Evolutionary conservation across 2,797 vertebrate genomes (phyloP).

Genomic region (Danio kyathit): DNA sequence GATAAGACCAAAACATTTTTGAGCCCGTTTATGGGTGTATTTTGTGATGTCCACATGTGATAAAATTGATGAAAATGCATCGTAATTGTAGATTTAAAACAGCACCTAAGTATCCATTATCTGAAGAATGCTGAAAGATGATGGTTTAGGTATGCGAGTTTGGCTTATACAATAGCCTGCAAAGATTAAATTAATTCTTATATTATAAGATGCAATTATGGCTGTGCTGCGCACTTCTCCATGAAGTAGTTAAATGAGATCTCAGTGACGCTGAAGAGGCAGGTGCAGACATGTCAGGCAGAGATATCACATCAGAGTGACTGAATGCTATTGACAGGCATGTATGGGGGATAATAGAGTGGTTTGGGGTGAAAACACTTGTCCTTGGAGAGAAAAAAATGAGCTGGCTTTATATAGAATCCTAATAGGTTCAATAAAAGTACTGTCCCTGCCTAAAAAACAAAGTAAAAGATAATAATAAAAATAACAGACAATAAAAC

Average conservation of each 20-base stretch:
- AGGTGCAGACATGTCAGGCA: background rate
- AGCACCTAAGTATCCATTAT: background rate
- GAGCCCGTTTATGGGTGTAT: too few species aligned
- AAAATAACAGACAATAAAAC: background rate
- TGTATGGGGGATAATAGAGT: background rate
- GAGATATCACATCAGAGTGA: background rate
- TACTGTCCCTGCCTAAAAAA: background rate
- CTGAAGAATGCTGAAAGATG: background rate
- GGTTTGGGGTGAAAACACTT: slow-evolving; percentile 1
- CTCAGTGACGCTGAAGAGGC: background rate
- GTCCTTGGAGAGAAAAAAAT: slow-evolving; percentile 5
- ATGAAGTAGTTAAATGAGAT: background rate
- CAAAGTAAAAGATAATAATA: background rate
- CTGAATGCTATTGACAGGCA: background rate
- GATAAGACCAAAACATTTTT: too few species aligned
- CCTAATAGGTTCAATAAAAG: background rate
- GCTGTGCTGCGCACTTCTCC: background rate
- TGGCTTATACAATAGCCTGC: background rate
- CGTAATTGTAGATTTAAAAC: too few species aligned
- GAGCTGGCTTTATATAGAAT: background rate
- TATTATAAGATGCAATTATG: background rate
- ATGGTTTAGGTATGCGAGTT: background rate
- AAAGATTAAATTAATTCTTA: background rate
- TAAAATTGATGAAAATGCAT: too few species aligned
- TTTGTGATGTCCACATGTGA: too few species aligned